Evolutionary conservation across 2,888 invertebrate species (phyloP), one percentile per base, ranked within the genome.

Genomic region (Cataglyphis rosenhaueri): DNA sequence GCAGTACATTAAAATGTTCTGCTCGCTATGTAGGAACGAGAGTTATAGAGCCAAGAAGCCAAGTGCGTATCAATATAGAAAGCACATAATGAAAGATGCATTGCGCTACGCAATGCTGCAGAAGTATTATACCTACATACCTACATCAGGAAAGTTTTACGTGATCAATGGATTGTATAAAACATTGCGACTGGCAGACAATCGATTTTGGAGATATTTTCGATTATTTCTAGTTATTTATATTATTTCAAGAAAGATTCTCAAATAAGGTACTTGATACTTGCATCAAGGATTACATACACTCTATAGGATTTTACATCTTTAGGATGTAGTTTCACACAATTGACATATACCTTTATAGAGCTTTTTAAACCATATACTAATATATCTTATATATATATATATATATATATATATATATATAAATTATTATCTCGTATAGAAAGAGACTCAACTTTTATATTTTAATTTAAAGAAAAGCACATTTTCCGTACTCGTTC

Each of bases 1-100:
- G 52, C 66, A 5, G 73, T 74, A 44, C 52, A 52, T 75, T 75
- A 75, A 75, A 65, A 75, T 75, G 35, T 52, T 65, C 35, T 35
- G 21, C 29, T 21, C 32, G n/a, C 32, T 74, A 32, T 48, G 8
- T 48, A 52, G 4, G 32, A 35, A 64, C 35, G 65, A 64, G 65
- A 71, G 18, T 75, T 65, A 75, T 75, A 12, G 25, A 64, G n/a
- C 3, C 15, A 18, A 44, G 25, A 64, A 64, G 18, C 38, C 15
- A 57, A 70, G 57, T 57, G n/a, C 52, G 9, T 35, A 57, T 15
- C 38, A 57, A 41, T 68, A 38, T 70, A 35, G n/a, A 3, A 6
- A 5, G 52, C 35, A 25, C 32, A n/a, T n/a, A 32, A 32, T 12
- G 25, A 75, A 75, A 41, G 21, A 35, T 73, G 41, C 35, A 65